These are phyloP conservation scores for Cardiocondyla obscurior DNA, from an alignment of 1,140 invertebrate species.

Conservation along the genomic window DNA sequence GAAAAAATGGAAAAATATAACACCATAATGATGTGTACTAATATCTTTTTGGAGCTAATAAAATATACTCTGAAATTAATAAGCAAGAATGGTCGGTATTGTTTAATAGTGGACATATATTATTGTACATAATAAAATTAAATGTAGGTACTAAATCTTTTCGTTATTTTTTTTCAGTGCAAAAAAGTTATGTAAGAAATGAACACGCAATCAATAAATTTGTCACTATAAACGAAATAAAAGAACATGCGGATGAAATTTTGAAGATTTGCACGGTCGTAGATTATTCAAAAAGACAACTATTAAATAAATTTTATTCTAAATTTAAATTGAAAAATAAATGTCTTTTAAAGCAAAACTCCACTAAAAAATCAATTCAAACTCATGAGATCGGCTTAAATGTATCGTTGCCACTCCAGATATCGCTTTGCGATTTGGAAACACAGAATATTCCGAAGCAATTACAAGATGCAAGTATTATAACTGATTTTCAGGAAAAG, in stretches of 20 bases:
- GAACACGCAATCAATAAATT: background rate
- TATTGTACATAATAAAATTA: background rate
- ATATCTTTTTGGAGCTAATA: background rate
- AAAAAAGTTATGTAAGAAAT: background rate
- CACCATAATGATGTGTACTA: background rate
- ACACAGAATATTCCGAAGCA: background rate
- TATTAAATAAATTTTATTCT: background rate
- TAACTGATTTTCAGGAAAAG: background rate
- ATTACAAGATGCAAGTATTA: background rate
- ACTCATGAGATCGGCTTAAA: slow-evolving; percentile 20
- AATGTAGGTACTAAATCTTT: background rate
- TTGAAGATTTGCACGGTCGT: background rate
- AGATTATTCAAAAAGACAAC: background rate
- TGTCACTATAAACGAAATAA: slow-evolving; percentile 27
- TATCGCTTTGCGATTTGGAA: background rate
- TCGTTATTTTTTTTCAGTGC: slow-evolving; percentile 7
- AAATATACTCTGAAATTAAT: background rate
- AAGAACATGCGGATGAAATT: slow-evolving; percentile 6
- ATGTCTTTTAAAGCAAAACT: background rate
- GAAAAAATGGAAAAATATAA: background rate
- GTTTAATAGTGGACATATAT: background rate
- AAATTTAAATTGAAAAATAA: background rate
- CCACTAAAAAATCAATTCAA: background rate
- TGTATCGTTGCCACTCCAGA: background rate
- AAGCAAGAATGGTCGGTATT: background rate